phyloP scores from a whole-genome alignment of 2,113 vertebrate species.

The Sylvia atricapilla region DNA sequence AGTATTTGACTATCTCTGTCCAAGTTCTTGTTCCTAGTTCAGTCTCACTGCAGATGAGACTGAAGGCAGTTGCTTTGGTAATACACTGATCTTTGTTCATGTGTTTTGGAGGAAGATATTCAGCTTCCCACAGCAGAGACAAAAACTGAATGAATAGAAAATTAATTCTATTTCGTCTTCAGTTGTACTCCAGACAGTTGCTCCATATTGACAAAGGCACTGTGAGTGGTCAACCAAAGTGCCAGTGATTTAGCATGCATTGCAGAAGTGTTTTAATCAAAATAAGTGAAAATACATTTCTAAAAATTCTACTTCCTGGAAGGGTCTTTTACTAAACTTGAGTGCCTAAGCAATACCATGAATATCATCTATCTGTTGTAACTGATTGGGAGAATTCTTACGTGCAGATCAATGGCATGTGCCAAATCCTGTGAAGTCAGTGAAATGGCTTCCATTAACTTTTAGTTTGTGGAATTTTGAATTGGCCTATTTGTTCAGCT shows the following conservation, averaged over 20 bases:
- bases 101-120: neutral
- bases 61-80: neutral
- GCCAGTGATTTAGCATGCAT: neutral
- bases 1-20: neutral
- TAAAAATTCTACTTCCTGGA: neutral
- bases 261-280: neutral
- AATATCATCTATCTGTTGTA: neutral
- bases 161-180: neutral
- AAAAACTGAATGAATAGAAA: neutral
- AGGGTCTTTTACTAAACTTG: neutral
- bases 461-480: neutral
- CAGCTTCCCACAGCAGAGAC: neutral
- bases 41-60: neutral
- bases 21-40: neutral
- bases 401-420: accelerated
- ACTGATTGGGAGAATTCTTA: neutral
- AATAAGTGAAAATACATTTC: neutral
- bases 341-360: neutral
- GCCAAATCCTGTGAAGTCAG: neutral
- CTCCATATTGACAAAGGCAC: neutral
- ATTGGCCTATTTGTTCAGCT: neutral
- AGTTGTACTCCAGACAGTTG: neutral
- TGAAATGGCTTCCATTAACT: neutral
- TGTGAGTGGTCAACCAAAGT: neutral
- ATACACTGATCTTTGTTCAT: neutral